phyloP scores from a whole-genome alignment of 2,888 invertebrate species.

The Drosophila atripex region DNA sequence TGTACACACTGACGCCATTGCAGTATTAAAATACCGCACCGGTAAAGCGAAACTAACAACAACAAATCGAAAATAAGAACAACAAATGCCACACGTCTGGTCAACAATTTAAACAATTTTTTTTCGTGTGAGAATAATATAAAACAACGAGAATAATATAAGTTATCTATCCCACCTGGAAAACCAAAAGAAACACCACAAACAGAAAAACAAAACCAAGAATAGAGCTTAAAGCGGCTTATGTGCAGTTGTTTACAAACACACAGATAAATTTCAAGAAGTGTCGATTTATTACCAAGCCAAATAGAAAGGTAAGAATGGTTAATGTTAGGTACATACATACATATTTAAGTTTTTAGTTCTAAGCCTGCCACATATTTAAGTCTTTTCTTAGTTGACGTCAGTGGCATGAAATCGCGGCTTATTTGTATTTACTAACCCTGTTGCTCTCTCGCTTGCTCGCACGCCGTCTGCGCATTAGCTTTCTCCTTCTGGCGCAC shows the following conservation, averaged over 20 bases:
- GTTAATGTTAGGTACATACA: neutral
- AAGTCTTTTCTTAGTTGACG: slow-evolving; percentile 19
- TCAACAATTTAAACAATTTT: slow-evolving; percentile 6
- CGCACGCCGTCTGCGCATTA: slow-evolving; percentile 10
- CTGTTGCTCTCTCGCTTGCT: slow-evolving; percentile 10
- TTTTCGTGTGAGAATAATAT: slow-evolving; percentile 8
- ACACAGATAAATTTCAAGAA: neutral
- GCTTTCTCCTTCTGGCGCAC: slow-evolving; percentile 9
- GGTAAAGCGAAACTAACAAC: slow-evolving; percentile 11
- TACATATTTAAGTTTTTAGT: neutral
- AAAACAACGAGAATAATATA: neutral
- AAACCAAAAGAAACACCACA: no score
- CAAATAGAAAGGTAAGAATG: neutral
- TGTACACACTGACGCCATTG: neutral
- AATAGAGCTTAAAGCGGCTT: neutral
- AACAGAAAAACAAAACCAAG: neutral
- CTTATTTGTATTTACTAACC: slow-evolving; percentile 14
- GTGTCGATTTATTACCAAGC: neutral
- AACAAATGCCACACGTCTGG: slow-evolving; percentile 5
- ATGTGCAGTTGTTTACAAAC: neutral
- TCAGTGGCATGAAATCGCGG: slow-evolving; percentile 26
- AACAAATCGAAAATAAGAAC: slow-evolving; percentile 12
- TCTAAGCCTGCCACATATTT: slow-evolving; percentile 1
- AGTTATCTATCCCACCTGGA: neutral
- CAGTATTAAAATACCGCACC: slow-evolving; percentile 12